Conservation (phyloP, 2,797 vertebrate species). For the Chelidonichthys spinosus region DNA sequence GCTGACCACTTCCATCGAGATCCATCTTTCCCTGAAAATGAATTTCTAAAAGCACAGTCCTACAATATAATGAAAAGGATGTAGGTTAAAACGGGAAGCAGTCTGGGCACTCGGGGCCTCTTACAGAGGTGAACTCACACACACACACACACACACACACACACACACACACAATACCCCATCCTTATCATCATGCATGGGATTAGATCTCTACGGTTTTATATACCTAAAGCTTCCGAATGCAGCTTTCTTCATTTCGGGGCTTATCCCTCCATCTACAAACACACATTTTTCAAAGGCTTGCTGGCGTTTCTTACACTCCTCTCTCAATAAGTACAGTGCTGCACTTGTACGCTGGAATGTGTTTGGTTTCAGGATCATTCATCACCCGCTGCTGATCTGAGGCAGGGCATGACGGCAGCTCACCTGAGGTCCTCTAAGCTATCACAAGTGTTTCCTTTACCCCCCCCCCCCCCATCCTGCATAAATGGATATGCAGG, state of each 20-base stretch:
- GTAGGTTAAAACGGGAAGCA: conserved; percentile 55
- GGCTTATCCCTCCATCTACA: conserved; percentile 61
- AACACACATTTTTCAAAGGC: conserved; percentile 55
- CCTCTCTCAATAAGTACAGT: conserved; percentile 44
- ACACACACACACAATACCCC: conserved; percentile 13
- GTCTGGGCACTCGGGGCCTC: conserved; percentile 19
- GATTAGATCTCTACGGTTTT: conserved; percentile 69
- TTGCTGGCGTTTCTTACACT: conserved; percentile 38
- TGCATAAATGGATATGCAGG: conserved; percentile 25
- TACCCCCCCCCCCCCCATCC: conserved; percentile 3
- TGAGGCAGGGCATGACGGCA: conserved; percentile 2
- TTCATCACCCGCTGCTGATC: conserved; percentile 52
- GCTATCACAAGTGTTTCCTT: conserved; percentile 35
- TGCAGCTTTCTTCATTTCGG: conserved; percentile 57
- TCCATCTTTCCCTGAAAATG: conserved; percentile 67
- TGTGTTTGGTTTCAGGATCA: conserved; percentile 38
- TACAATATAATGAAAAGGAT: conserved; percentile 66
- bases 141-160: conserved; percentile 6
- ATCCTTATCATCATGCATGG: conserved; percentile 56
- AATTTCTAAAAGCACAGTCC: conserved; percentile 63
- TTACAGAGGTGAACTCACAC: conserved; percentile 19
- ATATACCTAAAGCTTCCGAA: conserved; percentile 65
- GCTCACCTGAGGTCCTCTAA: conserved; percentile 48
- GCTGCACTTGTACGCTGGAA: conserved; percentile 25
- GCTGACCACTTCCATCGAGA: conserved; percentile 73